These are phyloP conservation scores for Chalcis sispes DNA, from an alignment of 2,888 invertebrate species.

Conservation along the genomic window DNA sequence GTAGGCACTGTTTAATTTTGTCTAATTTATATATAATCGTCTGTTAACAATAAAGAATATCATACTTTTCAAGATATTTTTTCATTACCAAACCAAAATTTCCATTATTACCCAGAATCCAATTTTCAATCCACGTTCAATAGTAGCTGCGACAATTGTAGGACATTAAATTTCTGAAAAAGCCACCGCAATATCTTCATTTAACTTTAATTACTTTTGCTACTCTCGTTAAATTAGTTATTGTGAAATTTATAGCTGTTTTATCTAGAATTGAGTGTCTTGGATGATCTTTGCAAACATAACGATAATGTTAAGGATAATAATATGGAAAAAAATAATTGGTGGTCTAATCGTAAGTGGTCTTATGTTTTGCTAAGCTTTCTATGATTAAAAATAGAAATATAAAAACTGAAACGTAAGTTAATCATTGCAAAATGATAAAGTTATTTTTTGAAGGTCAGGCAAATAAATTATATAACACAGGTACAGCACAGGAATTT, in stretches of 20 bases:
- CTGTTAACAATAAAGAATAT: conserved; percentile 57
- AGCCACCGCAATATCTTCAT: neutral
- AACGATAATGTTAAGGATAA: too few relatives aligned
- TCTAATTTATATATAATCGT: conserved; percentile 53
- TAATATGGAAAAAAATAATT: neutral
- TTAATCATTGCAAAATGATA: too few relatives aligned
- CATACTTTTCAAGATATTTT: conserved; percentile 51
- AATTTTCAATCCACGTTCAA: neutral
- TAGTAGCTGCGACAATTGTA: too few relatives aligned
- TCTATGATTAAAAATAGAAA: neutral
- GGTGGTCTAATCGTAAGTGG: neutral
- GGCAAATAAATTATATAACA: too few relatives aligned
- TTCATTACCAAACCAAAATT: conserved; percentile 11
- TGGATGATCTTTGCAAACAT: neutral
- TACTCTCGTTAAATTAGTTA: neutral
- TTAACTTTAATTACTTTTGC: neutral
- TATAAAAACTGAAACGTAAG: too few relatives aligned
- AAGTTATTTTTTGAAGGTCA: too few relatives aligned
- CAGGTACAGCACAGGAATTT: too few relatives aligned
- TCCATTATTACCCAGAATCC: neutral
- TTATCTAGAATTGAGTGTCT: neutral
- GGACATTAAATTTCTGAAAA: conserved; percentile 6
- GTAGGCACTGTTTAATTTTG: conserved; percentile 45
- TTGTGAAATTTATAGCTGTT: neutral
- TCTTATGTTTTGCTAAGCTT: neutral